Percentiles rank a stretch among this genome's conserved stretches.
These are phyloP conservation scores for Dione vanillae DNA, from an alignment of 2,888 invertebrate genomes.

Conservation along the genomic window DNA sequence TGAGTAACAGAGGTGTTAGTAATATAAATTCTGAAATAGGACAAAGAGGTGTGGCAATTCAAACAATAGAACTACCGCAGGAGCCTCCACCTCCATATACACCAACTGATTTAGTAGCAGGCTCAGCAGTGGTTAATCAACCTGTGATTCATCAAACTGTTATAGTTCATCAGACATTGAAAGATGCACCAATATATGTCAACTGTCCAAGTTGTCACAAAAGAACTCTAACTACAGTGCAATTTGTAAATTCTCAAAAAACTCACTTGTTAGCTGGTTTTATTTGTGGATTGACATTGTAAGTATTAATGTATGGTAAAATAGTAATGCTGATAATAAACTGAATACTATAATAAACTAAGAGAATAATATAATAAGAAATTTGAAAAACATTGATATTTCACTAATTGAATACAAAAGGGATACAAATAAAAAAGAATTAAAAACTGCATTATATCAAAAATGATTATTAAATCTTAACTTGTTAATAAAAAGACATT, in stretches of 20 bases:
- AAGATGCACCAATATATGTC: constrained; percentile 60
- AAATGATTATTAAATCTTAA: too few relatives aligned
- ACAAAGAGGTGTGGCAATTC: constrained; percentile 52
- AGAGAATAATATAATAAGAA: neutral
- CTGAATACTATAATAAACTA: too few relatives aligned
- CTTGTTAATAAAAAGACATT: too few relatives aligned
- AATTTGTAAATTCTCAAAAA: constrained; percentile 68
- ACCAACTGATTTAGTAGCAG: constrained; percentile 40
- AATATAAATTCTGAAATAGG: constrained; percentile 44
- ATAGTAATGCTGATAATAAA: neutral
- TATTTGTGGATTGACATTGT: constrained; percentile 73
- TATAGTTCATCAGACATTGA: constrained; percentile 62
- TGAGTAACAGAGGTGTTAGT: constrained; percentile 37
- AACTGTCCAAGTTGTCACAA: constrained; percentile 67
- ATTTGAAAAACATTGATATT: neutral
- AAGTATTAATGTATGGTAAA: constrained; percentile 51
- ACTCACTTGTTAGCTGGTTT: constrained; percentile 77
- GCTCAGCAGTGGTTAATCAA: constrained; percentile 23
- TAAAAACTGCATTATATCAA: too few relatives aligned
- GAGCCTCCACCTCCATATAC: constrained; percentile 73
- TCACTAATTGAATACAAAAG: too few relatives aligned
- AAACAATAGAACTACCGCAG: constrained; percentile 48
- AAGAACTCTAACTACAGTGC: constrained; percentile 66
- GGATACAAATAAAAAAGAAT: too few relatives aligned
- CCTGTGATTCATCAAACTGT: constrained; percentile 60